Evolutionary conservation across 2,888 invertebrate species (phyloP).

Genomic region (Polyploca ridens): DNA sequence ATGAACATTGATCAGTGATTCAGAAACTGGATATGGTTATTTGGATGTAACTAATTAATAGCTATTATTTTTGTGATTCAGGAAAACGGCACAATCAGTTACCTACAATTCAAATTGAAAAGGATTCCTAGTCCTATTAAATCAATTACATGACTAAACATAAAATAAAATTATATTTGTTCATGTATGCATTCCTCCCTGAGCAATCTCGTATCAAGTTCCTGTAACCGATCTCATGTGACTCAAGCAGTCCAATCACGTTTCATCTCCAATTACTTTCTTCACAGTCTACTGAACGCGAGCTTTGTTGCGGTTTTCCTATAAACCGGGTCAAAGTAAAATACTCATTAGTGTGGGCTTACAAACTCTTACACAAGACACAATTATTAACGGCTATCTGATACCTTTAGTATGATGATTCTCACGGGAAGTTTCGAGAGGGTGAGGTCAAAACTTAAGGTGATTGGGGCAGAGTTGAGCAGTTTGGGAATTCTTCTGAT

Average conservation of each 20-base stretch:
- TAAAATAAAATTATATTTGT: background rate
- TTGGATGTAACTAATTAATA: too few relatives aligned
- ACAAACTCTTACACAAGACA: background rate
- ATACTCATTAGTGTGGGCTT: constrained; percentile 33
- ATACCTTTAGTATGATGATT: background rate
- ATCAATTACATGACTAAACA: background rate
- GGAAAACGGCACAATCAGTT: too few relatives aligned
- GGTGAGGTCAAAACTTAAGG: background rate
- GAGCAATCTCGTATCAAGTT: constrained; percentile 26
- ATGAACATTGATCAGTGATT: too few relatives aligned
- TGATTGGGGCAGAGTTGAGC: background rate
- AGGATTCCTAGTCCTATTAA: too few relatives aligned
- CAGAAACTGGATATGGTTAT: too few relatives aligned
- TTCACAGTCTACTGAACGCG: constrained; percentile 47
- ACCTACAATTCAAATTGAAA: too few relatives aligned
- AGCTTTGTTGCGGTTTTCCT: constrained; percentile 47
- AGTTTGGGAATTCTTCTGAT: background rate
- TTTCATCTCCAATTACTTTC: constrained; percentile 63
- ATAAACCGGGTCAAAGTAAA: constrained; percentile 29
- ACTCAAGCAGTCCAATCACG: constrained; percentile 50
- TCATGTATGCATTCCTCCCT: background rate
- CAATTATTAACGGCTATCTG: background rate
- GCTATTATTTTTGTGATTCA: too few relatives aligned
- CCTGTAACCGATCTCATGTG: constrained; percentile 26
- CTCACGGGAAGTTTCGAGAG: background rate